A percentile compares a stretch with the other conserved stretches of the same genome.
Conservation (phyloP, 2,113 vertebrate species). For the Kryptolebias marmoratus region DNA sequence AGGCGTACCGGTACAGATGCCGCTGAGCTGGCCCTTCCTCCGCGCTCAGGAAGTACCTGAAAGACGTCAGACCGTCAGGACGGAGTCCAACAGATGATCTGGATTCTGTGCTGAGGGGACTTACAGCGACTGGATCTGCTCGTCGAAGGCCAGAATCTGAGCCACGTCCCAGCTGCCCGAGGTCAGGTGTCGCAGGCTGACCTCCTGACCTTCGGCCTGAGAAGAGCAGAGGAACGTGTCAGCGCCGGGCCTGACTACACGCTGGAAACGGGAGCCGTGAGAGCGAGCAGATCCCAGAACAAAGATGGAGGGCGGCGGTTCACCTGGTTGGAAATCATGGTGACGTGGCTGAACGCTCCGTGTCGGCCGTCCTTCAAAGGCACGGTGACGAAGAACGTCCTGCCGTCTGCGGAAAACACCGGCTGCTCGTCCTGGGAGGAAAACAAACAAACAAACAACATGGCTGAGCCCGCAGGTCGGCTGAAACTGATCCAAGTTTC, state of each 20-base stretch:
- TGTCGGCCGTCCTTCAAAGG: slow-evolving; percentile 59
- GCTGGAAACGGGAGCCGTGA: slow-evolving; percentile 4
- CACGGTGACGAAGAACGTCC: slow-evolving; percentile 69
- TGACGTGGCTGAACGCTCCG: slow-evolving; percentile 73
- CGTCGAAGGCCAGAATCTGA: slow-evolving; percentile 68
- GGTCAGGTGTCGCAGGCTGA: slow-evolving; percentile 73
- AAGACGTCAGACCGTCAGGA: slow-evolving; percentile 11
- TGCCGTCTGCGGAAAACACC: slow-evolving; percentile 72
- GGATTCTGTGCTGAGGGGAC: not conserved
- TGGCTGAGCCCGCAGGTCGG: too few relatives aligned
- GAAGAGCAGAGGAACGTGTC: slow-evolving; percentile 7
- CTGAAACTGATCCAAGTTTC: too few relatives aligned
- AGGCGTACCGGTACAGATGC: slow-evolving; percentile 76
- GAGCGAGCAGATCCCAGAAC: not conserved
- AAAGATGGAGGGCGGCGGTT: not conserved
- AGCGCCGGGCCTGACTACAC: not conserved
- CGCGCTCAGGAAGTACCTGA: slow-evolving; percentile 78
- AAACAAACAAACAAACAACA: not conserved
- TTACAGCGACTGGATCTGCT: slow-evolving; percentile 66
- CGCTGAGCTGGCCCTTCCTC: slow-evolving; percentile 65
- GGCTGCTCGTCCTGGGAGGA: slow-evolving; percentile 75
- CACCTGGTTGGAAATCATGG: slow-evolving; percentile 77
- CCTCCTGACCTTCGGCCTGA: slow-evolving; percentile 58
- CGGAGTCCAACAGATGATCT: too few relatives aligned
- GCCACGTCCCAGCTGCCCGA: slow-evolving; percentile 81